Conservation (phyloP, 2,888 invertebrate genomes). For the Nemotelus nigrinus region DNA sequence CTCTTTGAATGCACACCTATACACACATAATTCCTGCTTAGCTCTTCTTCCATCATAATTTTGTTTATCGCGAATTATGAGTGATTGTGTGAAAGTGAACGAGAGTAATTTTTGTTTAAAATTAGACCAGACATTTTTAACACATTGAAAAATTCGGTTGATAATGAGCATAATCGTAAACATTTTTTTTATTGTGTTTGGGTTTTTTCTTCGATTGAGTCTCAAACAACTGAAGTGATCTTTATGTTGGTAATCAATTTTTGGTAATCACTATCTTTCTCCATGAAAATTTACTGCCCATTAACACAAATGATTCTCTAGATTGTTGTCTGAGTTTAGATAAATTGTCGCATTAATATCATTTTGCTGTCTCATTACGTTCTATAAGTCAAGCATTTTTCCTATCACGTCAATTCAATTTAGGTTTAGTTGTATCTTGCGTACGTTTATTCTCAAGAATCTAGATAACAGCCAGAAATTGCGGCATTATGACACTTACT, state of each 20-base stretch:
- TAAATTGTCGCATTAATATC: neutral
- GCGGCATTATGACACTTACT: neutral
- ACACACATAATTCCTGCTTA: too few relatives aligned
- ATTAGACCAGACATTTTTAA: too few relatives aligned
- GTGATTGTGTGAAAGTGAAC: too few relatives aligned
- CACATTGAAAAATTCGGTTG: too few relatives aligned
- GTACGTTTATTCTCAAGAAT: neutral
- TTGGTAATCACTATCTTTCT: neutral
- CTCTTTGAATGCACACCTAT: too few relatives aligned
- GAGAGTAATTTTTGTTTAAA: too few relatives aligned
- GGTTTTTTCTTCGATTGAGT: neutral
- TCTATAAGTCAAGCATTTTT: neutral
- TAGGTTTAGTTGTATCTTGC: neutral
- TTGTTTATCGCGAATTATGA: too few relatives aligned
- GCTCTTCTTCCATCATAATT: too few relatives aligned
- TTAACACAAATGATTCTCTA: too few relatives aligned
- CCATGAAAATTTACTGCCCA: too few relatives aligned
- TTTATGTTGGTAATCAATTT: neutral
- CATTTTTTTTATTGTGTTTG: too few relatives aligned
- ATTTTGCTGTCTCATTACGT: neutral
- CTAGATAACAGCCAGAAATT: neutral
- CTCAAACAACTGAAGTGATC: neutral
- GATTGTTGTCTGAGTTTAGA: too few relatives aligned
- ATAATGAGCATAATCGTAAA: neutral
- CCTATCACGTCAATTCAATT: slow-evolving; percentile 16